Percentiles rank a stretch among this genome's conserved stretches.
These are phyloP conservation scores for Carcinoscorpius rotundicauda DNA, from an alignment of 1,140 invertebrate species.

Conservation along the genomic window DNA sequence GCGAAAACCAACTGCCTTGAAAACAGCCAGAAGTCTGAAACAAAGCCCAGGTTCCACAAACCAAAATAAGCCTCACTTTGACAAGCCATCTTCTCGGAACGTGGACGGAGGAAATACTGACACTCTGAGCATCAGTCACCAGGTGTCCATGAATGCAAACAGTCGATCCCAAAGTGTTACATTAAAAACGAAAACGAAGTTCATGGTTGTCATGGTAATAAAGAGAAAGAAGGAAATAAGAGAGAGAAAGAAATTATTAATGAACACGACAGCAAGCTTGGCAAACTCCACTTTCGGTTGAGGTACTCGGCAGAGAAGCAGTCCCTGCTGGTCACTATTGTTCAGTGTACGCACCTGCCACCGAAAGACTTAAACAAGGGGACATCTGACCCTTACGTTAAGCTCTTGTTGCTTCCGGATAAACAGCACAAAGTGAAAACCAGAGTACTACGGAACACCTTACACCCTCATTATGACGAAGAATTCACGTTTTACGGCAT, in stretches of 20 bases:
- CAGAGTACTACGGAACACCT: constrained; percentile 76
- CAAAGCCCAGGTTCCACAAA: constrained; percentile 64
- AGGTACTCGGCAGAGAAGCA: constrained; percentile 77
- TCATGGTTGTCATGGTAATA: neutral
- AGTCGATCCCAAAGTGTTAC: constrained; percentile 17
- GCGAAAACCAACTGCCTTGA: constrained; percentile 50
- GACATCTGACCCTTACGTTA: constrained; percentile 81
- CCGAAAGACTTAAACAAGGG: constrained; percentile 52
- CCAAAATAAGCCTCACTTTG: constrained; percentile 6
- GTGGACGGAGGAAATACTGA: constrained; percentile 11
- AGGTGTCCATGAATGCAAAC: neutral
- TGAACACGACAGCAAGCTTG: constrained; percentile 41
- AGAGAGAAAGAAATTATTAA: no score
- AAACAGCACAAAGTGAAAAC: constrained; percentile 93
- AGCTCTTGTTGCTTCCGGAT: constrained; percentile 83
- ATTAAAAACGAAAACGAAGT: constrained; percentile 38
- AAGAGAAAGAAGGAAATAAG: constrained; percentile 20
- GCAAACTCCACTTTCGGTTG: constrained; percentile 71
- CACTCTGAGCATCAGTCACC: constrained; percentile 3
- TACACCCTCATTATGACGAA: constrained; percentile 86
- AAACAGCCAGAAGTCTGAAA: constrained; percentile 54
- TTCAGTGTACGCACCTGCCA: constrained; percentile 68
- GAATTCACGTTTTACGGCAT: constrained; percentile 94
- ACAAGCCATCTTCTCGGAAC: neutral
- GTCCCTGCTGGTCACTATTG: constrained; percentile 77